These are phyloP conservation scores for Berghia stephanieae DNA, from an alignment of 1,140 invertebrate genomes.

Conservation along the genomic window DNA sequence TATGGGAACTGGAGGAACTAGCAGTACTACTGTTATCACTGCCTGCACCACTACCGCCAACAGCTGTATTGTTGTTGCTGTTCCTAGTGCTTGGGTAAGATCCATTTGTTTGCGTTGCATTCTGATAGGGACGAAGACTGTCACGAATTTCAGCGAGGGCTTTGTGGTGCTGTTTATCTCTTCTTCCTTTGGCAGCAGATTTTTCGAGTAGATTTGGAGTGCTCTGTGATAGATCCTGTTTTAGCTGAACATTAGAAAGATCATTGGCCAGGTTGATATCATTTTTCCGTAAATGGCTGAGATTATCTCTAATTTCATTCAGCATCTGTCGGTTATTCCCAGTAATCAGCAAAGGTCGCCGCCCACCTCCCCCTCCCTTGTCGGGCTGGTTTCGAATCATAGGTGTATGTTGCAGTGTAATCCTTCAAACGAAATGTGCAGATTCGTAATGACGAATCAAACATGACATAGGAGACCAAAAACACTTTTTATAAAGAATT, in stretches of 20 bases:
- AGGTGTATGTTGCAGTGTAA: slow-evolving; percentile 31
- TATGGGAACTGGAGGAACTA: slow-evolving; percentile 34
- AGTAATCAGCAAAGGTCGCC: slow-evolving; percentile 54
- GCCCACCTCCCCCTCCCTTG: slow-evolving; percentile 39
- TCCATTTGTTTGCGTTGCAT: no score
- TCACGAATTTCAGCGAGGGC: slow-evolving; percentile 87
- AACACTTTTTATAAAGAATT: no score
- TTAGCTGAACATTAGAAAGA: slow-evolving; percentile 35
- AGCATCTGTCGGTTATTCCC: slow-evolving; percentile 62
- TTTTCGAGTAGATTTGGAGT: slow-evolving; percentile 52
- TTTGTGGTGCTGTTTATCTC: slow-evolving; percentile 79
- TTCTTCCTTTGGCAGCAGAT: slow-evolving; percentile 34
- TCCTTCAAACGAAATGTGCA: no score
- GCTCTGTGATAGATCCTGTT: slow-evolving; percentile 47
- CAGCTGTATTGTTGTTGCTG: slow-evolving; percentile 75
- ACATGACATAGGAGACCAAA: no score
- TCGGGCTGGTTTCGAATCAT: slow-evolving; percentile 49
- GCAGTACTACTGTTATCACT: slow-evolving; percentile 39
- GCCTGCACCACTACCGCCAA: slow-evolving; percentile 66
- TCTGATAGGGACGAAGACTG: slow-evolving; percentile 84
- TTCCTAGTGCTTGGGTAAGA: slow-evolving; percentile 65
- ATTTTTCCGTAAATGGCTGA: slow-evolving; percentile 55
- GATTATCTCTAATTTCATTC: slow-evolving; percentile 58
- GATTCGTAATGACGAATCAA: no score
- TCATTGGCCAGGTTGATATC: slow-evolving; percentile 39